Base-by-base conservation (phyloP, 2,888 invertebrate genomes). In the Cerastis rubricosa region DNA sequence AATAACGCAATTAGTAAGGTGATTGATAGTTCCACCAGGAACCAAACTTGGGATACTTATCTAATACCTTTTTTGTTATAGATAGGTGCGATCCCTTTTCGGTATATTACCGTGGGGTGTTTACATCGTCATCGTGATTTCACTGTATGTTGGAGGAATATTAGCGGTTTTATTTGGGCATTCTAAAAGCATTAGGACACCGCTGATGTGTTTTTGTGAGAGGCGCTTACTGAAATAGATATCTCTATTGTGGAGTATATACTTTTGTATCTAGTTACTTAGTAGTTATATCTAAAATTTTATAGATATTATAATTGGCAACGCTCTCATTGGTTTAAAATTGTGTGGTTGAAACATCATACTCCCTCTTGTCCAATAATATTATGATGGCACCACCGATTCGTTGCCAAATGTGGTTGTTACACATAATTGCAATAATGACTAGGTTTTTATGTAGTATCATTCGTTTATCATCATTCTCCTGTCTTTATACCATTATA, bases 1-100 rank as follows among this genome's bases (percentile, higher is more conserved):
- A 94, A 95, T 95, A 95, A 94, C 91, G 90, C 92, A 94, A 94
- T 95, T 95, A 94, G 94, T 88, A 89, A 92, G 91, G 93, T 95
- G 95, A 95, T 95, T 94, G 94, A 95, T 95, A 93, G 94, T 92
- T 90, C 83, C 85, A 83, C 85, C 87, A 87, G 88, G 89, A 91
- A 90, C 86, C 84, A 78, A 76, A 85, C 80, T 78, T 68, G 80
- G 88, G 85, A 85, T 87, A 87, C 86, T 83, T 90, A 90, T 88
- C 87, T 87, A 86, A 90, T 88, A 89, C 83, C 84, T 87, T 87
- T 88, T 89, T 89, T 87, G 88, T 86, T 88, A 88, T 85, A 87
- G 86, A 87, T 89, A 89, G 90, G 89, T 84, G 88, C 82, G 87
- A 88, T 87, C 85, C 87, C 85, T 86, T 86, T 84, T 83, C 72